Percentiles rank a stretch among this genome's conserved stretches.
phyloP scores from a whole-genome alignment of 1,140 invertebrate genomes.

The Ceratina australensis region DNA sequence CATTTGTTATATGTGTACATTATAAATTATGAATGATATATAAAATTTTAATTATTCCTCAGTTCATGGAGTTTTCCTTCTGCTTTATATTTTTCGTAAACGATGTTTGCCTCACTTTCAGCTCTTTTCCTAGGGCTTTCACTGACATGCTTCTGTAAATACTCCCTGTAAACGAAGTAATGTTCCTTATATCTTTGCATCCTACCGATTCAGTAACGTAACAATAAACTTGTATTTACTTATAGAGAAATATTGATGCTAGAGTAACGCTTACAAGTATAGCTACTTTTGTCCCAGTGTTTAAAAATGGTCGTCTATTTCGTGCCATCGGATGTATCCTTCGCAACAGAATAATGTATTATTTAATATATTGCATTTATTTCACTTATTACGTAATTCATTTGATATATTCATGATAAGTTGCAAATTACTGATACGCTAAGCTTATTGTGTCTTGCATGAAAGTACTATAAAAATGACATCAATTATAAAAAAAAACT shows the following conservation, averaged over 20 bases:
- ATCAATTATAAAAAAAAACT: slow-evolving; percentile 49
- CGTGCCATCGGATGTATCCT: neutral
- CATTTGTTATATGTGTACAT: slow-evolving; percentile 9
- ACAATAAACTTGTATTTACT: slow-evolving; percentile 17
- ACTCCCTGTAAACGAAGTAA: slow-evolving; percentile 10
- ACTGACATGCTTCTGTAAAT: rapidly evolving
- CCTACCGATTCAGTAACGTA: neutral
- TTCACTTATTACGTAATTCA: neutral
- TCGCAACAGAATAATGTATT: neutral
- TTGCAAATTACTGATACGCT: neutral
- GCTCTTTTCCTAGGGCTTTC: rapidly evolving
- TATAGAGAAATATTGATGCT: rapidly evolving
- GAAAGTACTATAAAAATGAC: neutral
- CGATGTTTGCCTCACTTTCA: slow-evolving; percentile 15
- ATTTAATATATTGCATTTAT: too few species aligned
- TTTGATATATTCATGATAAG: too few species aligned
- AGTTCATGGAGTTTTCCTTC: neutral
- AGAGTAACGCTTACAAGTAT: rapidly evolving
- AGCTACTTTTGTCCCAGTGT: rapidly evolving
- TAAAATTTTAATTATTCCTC: neutral
- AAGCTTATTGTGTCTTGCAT: neutral
- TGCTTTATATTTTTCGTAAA: slow-evolving; percentile 33
- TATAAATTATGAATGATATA: neutral
- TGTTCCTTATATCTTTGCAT: neutral
- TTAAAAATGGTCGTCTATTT: neutral